Percentiles rank a stretch among this genome's conserved stretches.
phyloP scores from a whole-genome alignment of 2,113 vertebrate genomes.

The Rhadina sibilatrix region DNA sequence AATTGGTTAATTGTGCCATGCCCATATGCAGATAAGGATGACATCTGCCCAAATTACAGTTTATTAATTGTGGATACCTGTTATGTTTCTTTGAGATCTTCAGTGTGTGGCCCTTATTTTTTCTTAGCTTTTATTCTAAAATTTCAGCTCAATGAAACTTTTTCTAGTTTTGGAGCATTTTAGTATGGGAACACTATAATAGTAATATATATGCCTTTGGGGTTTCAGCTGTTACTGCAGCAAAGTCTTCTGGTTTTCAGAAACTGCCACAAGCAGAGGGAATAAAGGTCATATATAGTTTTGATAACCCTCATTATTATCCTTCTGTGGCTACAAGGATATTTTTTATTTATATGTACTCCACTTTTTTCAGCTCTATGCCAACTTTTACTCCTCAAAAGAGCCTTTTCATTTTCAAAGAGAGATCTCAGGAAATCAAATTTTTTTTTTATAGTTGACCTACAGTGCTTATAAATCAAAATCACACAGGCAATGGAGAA shows the following conservation, averaged over 20 bases:
- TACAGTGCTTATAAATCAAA: neutral
- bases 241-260: neutral
- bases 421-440: neutral
- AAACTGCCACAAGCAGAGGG: neutral
- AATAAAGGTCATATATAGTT: neutral
- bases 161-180: neutral
- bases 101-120: neutral
- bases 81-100: neutral
- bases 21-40: neutral
- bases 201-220: neutral
- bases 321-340: neutral
- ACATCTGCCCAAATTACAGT: neutral
- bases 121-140: neutral
- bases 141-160: neutral
- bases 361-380: neutral
- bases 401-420: conserved; percentile 17
- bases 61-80: neutral
- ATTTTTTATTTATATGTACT: neutral
- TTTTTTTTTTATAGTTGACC: neutral
- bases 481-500: neutral
- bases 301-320: neutral
- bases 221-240: conserved; percentile 6
- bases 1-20: neutral
- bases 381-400: neutral
- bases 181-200: neutral